Evolutionary conservation across 2,888 invertebrate genomes (phyloP).

Genomic region (Platycheirus albimanus): DNA sequence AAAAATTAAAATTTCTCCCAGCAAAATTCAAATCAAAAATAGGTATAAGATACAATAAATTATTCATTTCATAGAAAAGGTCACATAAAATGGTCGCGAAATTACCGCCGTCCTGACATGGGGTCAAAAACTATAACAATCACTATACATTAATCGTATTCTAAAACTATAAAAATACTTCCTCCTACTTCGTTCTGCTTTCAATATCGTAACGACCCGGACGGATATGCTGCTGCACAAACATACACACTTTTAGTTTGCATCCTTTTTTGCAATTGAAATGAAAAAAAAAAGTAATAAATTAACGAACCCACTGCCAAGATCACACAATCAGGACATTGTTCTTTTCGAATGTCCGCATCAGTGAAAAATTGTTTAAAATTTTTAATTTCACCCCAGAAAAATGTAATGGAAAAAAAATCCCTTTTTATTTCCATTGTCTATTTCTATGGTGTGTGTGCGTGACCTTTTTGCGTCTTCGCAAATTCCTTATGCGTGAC

Average conservation of each 20-base stretch:
- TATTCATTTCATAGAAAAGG: conserved; percentile 56
- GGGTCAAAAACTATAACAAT: conserved; percentile 67
- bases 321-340: conserved; percentile 60
- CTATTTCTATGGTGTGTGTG: conserved; percentile 29
- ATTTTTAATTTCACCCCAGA: conserved; percentile 63
- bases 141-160: too few species aligned
- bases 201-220: conserved; percentile 11
- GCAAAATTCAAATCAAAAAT: too few species aligned
- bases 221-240: too few species aligned
- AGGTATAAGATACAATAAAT: too few species aligned
- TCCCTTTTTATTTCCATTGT: conserved; percentile 37
- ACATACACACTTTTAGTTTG: conserved; percentile 14
- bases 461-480: conserved; percentile 73
- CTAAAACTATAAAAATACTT: conserved; percentile 18
- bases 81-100: conserved; percentile 62
- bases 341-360: conserved; percentile 54
- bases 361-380: conserved; percentile 69
- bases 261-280: conserved; percentile 69
- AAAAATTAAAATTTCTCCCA: too few species aligned
- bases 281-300: conserved; percentile 68
- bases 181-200: conserved; percentile 6
- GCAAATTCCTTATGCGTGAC: conserved; percentile 69
- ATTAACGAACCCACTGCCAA: conserved; percentile 63
- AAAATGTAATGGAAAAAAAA: too few species aligned
- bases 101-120: conserved; percentile 47